phyloP scores from a whole-genome alignment of 1,140 invertebrate genomes.

The Leptonema lineaticorne region DNA sequence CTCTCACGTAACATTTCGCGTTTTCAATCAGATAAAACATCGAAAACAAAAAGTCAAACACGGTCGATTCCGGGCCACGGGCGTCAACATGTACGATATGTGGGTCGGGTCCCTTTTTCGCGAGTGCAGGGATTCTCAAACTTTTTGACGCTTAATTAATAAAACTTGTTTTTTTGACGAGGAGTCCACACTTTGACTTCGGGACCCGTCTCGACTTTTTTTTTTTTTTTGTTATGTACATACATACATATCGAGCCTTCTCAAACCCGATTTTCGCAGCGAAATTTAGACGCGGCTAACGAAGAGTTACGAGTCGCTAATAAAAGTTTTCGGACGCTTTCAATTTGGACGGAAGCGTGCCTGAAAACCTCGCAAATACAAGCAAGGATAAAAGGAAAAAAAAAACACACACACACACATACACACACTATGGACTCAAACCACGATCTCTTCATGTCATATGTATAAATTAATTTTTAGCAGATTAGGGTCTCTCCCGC shows the following conservation, averaged over 20 bases:
- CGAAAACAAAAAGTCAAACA: too few species aligned
- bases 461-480: constrained; percentile 15
- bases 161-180: constrained; percentile 18
- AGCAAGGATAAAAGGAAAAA: too few species aligned
- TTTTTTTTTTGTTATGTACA: too few species aligned
- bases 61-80: too few species aligned
- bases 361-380: not conserved
- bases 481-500: constrained; percentile 9
- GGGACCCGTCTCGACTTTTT: not conserved
- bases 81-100: too few species aligned
- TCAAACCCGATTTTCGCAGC: not conserved
- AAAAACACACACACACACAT: too few species aligned
- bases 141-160: not conserved
- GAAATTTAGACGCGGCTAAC: not conserved
- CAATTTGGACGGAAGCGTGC: not conserved
- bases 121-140: not conserved
- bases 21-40: too few species aligned
- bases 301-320: not conserved
- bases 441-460: too few species aligned
- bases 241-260: too few species aligned
- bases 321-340: constrained; percentile 9
- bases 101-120: too few species aligned
- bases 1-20: too few species aligned
- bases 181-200: not conserved
- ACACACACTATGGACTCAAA: too few species aligned